Evolutionary conservation across 2,888 invertebrate species (phyloP), one percentile per base, ranked within the genome.

Genomic region (Dicyrtomina minuta): DNA sequence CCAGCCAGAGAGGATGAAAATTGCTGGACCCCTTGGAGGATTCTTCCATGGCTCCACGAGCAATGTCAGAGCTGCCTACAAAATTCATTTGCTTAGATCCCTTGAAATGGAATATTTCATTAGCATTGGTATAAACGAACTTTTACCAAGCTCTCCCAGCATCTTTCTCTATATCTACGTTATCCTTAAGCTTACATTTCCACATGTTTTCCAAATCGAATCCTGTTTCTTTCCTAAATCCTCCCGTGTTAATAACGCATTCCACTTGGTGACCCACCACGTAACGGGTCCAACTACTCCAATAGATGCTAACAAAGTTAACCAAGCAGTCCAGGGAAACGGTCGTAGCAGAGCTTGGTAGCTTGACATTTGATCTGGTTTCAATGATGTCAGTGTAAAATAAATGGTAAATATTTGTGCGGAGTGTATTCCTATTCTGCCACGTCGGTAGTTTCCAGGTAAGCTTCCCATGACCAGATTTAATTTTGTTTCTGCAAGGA

Each of bases 271-370:
- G 27, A 69, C 26, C 33, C 22, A 27, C 64, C 58, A 69, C 8
- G 58, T 61, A 2, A 46, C 12, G 15, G 64, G 69, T 5, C 69
- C 51, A 10, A 68, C 39, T 15, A 61, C 26, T 6, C 49, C 27
- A 17, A 58, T 26, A 20, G 44, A 43, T 24, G 49, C 13, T 1
- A 72, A 24, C 3, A 72, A 46, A 24, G 15, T 13, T 5, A 44
- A 5, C 72, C 72, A 72, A 5, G 49, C 60, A 5, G 55, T 5
- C 17, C 20, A 22, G 8, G 71, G 60, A 17, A 71, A 65, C 1
- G 65, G 61, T 13, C 51, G 49, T n/a, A 71, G 39, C 17, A 65
- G 68, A 10, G 64, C 71, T 22, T 59, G 49, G 64, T 68, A 71
- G 33, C 65, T 55, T 17, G 68, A 41, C n/a, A 55, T 13, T 2